Evolutionary conservation across 2,888 invertebrate species (phyloP).

Genomic region (Drosophila niveifrons): DNA sequence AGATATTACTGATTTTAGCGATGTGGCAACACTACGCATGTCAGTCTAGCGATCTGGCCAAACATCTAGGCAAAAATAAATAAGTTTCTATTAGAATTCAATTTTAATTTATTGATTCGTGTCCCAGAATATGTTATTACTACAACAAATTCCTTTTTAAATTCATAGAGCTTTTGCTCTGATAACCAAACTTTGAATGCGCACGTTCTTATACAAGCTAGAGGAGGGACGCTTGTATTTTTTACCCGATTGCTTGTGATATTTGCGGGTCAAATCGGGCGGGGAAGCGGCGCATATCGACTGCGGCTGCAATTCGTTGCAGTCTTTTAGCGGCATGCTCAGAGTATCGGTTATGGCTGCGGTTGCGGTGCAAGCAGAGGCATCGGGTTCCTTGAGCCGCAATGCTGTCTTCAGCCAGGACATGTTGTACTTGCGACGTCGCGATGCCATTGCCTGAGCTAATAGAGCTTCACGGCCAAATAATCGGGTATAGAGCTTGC

Average conservation of each 20-base stretch:
- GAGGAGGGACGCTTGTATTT: not conserved
- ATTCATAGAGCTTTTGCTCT: not conserved
- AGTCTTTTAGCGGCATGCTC: slow-evolving; percentile 16
- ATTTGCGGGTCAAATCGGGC: not conserved
- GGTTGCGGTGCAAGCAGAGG: not conserved
- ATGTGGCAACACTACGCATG: slow-evolving; percentile 40
- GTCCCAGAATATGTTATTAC: slow-evolving; percentile 12
- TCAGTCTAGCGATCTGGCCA: slow-evolving; percentile 10
- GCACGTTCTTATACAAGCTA: slow-evolving; percentile 4
- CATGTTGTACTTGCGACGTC: slow-evolving; percentile 19
- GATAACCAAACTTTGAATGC: slow-evolving; percentile 8
- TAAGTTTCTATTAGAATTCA: not conserved
- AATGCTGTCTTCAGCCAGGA: slow-evolving; percentile 27
- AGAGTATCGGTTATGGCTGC: not conserved
- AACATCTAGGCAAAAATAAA: not conserved
- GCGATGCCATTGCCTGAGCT: slow-evolving; percentile 14
- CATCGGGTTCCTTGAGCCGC: not conserved
- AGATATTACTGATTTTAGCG: not conserved
- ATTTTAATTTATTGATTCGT: not conserved
- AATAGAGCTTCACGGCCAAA: not conserved
- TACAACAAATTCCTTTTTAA: not conserved
- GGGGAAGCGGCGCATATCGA: not conserved
- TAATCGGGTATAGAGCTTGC: slow-evolving; percentile 30
- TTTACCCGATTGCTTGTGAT: not conserved
- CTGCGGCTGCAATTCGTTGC: not conserved